Evolutionary conservation across 2,113 vertebrate species (phyloP), one percentile per base, ranked within the genome.

Genomic region (Callaeas wilsoni): DNA sequence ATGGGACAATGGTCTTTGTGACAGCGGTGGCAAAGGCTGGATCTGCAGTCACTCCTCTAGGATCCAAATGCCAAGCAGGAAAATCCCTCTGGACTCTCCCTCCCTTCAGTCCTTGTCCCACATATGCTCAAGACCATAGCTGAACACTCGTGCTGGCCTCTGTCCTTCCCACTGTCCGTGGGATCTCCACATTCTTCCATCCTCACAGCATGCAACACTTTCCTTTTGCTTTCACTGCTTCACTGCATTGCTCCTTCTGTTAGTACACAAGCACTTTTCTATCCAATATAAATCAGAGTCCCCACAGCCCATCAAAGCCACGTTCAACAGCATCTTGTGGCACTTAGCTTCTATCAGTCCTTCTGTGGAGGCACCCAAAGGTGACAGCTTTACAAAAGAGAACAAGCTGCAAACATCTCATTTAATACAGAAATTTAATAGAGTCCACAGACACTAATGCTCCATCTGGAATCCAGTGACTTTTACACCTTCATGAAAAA

Each of bases 391-490:
- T 37, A 62, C 42, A 67, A 35, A 87, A 56, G 33, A 76, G 74
- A 89, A 75, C 30, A 52, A 94, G 91, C 39, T 41, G 76, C 91
- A 76, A 74, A 50, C 33, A 16, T 25, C 67, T 77, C 53, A 67
- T 87, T 94, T 47, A 53, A 89, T 65, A 67, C 53, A 84, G 83
- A 80, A 69, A 57, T 95, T 92, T 95, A 95, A 92, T 93, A 37
- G 59, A 68, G 92, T 49, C 87, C 83, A 59, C 69, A 68, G 92
- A 67, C 69, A 25, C 60, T 82, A 75, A 52, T 4, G 77, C 69
- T 93, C 80, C 73, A 57, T 32, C 79, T 86, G 74, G 71, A 95
- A 95, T 86, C 92, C 92, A 92, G 93, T 63, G 82, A 92, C 91
- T 76, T 81, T 82, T 53, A 90, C 70, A 95, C 81, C 91, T 94